A percentile compares a stretch with the other conserved stretches of the same genome.
These are phyloP conservation scores for Gibbula magus DNA, from an alignment of 2,888 invertebrate species.

Conservation along the genomic window DNA sequence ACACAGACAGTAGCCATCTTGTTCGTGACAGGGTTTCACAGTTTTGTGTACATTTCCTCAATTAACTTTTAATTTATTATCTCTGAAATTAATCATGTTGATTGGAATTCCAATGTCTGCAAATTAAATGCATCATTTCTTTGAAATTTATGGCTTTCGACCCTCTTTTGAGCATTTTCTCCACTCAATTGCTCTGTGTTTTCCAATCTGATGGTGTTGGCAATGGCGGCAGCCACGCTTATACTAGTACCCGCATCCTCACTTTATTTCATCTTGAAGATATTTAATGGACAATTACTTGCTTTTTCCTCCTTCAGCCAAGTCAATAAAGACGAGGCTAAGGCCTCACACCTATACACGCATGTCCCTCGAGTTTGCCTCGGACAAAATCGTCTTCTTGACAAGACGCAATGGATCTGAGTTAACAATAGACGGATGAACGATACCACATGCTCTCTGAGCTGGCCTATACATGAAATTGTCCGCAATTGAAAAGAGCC, in stretches of 20 bases:
- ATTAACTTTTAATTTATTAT: conserved; percentile 9
- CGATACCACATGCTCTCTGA: conserved; percentile 24
- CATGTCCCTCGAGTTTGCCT: not conserved
- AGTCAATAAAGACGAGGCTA: not conserved
- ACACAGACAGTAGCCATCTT: too few species aligned
- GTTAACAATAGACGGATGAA: conserved; percentile 23
- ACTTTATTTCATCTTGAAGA: conserved; percentile 8
- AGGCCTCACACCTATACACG: not conserved
- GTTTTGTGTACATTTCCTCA: conserved; percentile 2
- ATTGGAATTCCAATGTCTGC: conserved; percentile 10
- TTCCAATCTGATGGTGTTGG: conserved; percentile 13
- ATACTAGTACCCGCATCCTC: conserved; percentile 1
- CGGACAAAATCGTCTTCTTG: conserved; percentile 2
- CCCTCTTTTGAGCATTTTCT: conserved; percentile 5
- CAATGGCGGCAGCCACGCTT: not conserved
- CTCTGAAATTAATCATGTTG: conserved; percentile 5
- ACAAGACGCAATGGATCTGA: conserved; percentile 11
- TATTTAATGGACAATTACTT: conserved; percentile 11
- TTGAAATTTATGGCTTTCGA: conserved; percentile 5
- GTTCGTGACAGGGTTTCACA: too few species aligned
- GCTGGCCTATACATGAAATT: not conserved
- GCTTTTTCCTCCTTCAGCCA: not conserved
- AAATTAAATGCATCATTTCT: conserved; percentile 11
- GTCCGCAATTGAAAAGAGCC: not conserved
- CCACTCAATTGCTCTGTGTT: not conserved